A percentile compares a stretch with the other conserved stretches of the same genome.
Evolutionary conservation across 2,113 vertebrate species (phyloP).

Genomic region (Irena cyanogastra): DNA sequence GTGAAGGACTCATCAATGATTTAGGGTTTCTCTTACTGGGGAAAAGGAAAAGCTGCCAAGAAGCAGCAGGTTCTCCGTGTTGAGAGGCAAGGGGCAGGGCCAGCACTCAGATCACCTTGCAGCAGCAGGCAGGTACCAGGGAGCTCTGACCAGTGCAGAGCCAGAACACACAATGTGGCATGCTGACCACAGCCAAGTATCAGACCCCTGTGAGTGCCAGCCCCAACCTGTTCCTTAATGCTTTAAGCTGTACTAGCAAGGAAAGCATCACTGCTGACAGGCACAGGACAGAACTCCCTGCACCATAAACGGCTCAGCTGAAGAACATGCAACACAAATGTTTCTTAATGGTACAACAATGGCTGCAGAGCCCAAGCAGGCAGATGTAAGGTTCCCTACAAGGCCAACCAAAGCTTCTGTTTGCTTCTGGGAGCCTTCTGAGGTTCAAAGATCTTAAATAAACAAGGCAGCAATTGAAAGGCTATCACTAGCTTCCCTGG

Average conservation of each 20-base stretch:
- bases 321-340: not conserved
- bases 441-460: not conserved
- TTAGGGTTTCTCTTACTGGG: not conserved
- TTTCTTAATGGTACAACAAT: not conserved
- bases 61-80: not conserved
- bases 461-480: conserved; percentile 6
- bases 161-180: not conserved
- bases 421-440: not conserved
- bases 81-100: not conserved
- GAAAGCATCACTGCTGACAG: not conserved
- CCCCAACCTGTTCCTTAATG: not conserved
- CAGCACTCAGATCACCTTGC: not conserved
- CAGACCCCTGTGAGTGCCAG: not conserved
- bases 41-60: not conserved
- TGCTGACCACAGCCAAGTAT: not conserved
- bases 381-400: not conserved
- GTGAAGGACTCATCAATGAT: not conserved
- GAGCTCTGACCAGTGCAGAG: not conserved
- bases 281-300: not conserved
- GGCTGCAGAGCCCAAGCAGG: not conserved
- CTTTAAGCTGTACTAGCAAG: not conserved
- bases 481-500: not conserved
- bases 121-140: not conserved
- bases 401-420: conserved; percentile 1
- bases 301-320: not conserved